Percentiles rank a stretch among this genome's conserved stretches.
Evolutionary conservation across 1,140 invertebrate species (phyloP).

Genomic region (Theocolax elegans): DNA sequence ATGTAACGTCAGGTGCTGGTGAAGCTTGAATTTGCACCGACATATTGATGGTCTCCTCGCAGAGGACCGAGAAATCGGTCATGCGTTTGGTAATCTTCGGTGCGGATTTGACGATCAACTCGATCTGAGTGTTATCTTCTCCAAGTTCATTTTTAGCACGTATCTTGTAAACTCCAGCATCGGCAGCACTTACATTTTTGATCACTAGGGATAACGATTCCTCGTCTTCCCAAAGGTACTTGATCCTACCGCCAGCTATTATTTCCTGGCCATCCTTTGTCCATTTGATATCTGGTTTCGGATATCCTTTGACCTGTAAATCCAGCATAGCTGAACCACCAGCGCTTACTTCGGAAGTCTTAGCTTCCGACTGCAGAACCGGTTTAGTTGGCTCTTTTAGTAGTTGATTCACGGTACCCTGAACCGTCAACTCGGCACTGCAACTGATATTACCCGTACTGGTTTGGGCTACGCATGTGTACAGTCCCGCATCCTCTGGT

Average conservation of each 20-base stretch:
- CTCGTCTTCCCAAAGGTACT: slow-evolving; percentile 91
- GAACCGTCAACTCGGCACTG: slow-evolving; percentile 91
- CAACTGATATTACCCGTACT: slow-evolving; percentile 92
- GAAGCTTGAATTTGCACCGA: slow-evolving; percentile 85
- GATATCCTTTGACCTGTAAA: slow-evolving; percentile 90
- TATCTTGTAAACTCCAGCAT: slow-evolving; percentile 88
- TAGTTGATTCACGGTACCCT: slow-evolving; percentile 85
- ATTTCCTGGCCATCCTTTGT: slow-evolving; percentile 87
- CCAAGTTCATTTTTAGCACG: slow-evolving; percentile 91
- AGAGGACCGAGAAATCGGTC: slow-evolving; percentile 77
- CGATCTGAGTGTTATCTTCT: slow-evolving; percentile 79
- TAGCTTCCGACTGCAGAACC: slow-evolving; percentile 78
- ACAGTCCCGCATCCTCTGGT: slow-evolving; percentile 92
- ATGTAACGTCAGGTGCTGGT: slow-evolving; percentile 82
- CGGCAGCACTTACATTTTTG: slow-evolving; percentile 84
- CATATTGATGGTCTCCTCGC: slow-evolving; percentile 77
- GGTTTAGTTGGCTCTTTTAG: slow-evolving; percentile 85
- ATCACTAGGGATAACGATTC: slow-evolving; percentile 91
- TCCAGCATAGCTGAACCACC: slow-evolving; percentile 96
- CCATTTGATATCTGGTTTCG: slow-evolving; percentile 92
- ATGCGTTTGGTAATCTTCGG: slow-evolving; percentile 87
- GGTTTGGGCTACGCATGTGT: slow-evolving; percentile 95
- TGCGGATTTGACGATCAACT: slow-evolving; percentile 81
- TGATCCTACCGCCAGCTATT: slow-evolving; percentile 82
- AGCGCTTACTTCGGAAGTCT: slow-evolving; percentile 78